Percentiles rank a stretch among this genome's conserved stretches.
Conservation (phyloP, 1,140 invertebrate genomes). For the Achroia grisella region DNA sequence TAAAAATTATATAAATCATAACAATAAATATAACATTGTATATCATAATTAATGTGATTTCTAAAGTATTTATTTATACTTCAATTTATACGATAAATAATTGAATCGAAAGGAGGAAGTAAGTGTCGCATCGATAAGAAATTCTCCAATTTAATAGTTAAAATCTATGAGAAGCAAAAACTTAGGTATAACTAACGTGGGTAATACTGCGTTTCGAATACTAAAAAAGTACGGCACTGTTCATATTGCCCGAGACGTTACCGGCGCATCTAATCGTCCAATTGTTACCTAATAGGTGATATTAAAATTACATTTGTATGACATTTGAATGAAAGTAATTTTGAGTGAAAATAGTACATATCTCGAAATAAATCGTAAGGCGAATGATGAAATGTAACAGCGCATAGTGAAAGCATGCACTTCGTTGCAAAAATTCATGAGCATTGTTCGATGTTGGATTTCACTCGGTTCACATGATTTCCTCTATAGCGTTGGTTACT, state of each 20-base stretch:
- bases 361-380: slow-evolving; percentile 5
- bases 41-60: no score
- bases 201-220: no score
- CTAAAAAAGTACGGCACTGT: neutral
- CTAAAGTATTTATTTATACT: no score
- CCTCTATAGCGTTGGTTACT: slow-evolving; percentile 13
- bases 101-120: no score
- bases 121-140: no score
- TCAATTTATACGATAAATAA: no score
- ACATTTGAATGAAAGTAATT: slow-evolving; percentile 25
- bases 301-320: slow-evolving; percentile 17
- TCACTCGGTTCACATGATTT: slow-evolving; percentile 64
- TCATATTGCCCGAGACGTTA: neutral
- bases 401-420: slow-evolving; percentile 48
- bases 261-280: slow-evolving; percentile 12
- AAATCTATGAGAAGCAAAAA: no score
- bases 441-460: slow-evolving; percentile 55
- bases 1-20: no score
- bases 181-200: no score
- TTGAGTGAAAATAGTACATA: slow-evolving; percentile 9
- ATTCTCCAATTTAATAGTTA: no score
- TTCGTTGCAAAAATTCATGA: slow-evolving; percentile 49
- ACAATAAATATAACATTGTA: no score
- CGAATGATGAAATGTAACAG: slow-evolving; percentile 17
- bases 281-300: slow-evolving; percentile 10